These are phyloP conservation scores for Mionectes olivaceus DNA, from an alignment of 2,797 vertebrate genomes.

Conservation along the genomic window DNA sequence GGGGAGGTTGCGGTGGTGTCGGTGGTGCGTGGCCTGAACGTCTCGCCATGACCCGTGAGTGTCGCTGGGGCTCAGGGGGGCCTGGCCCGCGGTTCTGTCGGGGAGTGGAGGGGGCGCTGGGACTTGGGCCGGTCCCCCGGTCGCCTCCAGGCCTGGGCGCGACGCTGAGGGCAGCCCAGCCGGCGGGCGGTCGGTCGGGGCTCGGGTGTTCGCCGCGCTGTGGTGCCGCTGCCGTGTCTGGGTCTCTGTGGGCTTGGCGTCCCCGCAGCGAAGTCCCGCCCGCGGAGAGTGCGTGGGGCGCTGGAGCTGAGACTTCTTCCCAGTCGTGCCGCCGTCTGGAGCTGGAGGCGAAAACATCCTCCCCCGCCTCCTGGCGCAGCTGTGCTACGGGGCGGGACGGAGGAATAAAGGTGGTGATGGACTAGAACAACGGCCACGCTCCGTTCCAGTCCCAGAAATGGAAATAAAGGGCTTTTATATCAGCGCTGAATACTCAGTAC, in stretches of 20 bases:
- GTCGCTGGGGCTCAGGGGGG: rapidly evolving
- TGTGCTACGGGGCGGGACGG: rapidly evolving
- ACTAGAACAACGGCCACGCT: not conserved
- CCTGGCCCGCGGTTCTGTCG: rapidly evolving
- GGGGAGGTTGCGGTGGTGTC: no score
- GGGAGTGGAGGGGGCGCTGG: not conserved
- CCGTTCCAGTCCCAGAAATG: not conserved
- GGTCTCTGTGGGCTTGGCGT: rapidly evolving
- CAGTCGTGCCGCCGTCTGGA: rapidly evolving
- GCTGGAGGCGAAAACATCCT: not conserved
- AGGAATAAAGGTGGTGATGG: rapidly evolving
- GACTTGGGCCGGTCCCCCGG: no score
- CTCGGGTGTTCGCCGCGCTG: no score
- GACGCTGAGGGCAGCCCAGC: rapidly evolving
- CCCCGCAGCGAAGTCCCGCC: rapidly evolving
- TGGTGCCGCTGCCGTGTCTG: no score
- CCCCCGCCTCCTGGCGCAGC: rapidly evolving
- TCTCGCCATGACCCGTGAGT: slow-evolving; percentile 74
- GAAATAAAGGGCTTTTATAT: rapidly evolving
- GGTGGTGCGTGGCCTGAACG: not conserved
- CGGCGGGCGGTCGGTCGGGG: rapidly evolving
- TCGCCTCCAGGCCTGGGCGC: not conserved
- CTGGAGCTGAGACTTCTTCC: not conserved
- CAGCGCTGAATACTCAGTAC: rapidly evolving
- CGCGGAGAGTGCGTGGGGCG: no score